phyloP scores from a whole-genome alignment of 2,797 vertebrate species.

The Chrysocyon brachyurus region DNA sequence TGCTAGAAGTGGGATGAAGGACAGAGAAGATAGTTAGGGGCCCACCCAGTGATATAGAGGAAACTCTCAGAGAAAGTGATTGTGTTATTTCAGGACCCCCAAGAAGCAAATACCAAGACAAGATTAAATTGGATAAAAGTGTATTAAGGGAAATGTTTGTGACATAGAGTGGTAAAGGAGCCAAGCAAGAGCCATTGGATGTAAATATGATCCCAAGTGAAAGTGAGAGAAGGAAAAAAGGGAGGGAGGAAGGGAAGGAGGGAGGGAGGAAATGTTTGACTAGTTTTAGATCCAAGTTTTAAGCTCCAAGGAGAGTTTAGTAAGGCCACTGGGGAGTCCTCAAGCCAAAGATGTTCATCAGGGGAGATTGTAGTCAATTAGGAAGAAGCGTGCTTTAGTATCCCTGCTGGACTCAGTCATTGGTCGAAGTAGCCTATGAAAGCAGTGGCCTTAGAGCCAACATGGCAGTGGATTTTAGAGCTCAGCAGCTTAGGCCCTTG shows the following conservation, averaged over 20 bases:
- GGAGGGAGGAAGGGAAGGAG: no score
- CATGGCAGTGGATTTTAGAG: neutral
- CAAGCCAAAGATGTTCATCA: neutral
- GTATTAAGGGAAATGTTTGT: neutral
- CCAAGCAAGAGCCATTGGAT: neutral
- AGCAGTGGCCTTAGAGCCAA: neutral
- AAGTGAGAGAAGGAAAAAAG: neutral
- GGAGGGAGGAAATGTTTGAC: neutral
- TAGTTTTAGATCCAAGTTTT: conserved; percentile 22
- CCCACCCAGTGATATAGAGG: neutral
- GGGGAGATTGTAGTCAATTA: neutral
- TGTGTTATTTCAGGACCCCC: neutral
- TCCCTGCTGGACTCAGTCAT: neutral
- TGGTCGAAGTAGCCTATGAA: neutral
- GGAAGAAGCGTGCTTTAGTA: neutral
- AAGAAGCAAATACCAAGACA: conserved; percentile 1
- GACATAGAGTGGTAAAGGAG: neutral
- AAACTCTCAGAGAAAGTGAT: neutral
- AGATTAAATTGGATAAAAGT: neutral
- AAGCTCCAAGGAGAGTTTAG: conserved; percentile 21
- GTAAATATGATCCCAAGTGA: neutral
- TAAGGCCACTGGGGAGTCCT: neutral
- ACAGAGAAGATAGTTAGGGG: neutral
- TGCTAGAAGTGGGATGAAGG: neutral
- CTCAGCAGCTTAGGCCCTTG: neutral